Evolutionary conservation across 2,797 vertebrate genomes (phyloP).

Genomic region (Pantherophis alleghaniensis): DNA sequence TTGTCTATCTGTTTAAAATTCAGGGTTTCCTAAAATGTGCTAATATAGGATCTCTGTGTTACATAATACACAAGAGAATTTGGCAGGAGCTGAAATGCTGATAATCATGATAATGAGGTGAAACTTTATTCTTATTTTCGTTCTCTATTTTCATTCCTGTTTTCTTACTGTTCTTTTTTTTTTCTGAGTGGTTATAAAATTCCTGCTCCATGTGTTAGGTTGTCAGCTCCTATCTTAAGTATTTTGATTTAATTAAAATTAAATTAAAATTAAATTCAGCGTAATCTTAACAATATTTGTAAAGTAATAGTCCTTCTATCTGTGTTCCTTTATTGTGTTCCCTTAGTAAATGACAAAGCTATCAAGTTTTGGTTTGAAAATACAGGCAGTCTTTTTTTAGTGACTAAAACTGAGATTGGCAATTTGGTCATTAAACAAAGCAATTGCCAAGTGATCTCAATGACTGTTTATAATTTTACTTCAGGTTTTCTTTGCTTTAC

Average conservation of each 20-base stretch:
- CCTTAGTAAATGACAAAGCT: background rate
- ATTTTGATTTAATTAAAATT: background rate
- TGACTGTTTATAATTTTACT: background rate
- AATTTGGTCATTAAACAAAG: background rate
- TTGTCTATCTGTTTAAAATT: background rate
- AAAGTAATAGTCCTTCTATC: background rate
- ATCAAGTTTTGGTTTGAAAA: background rate
- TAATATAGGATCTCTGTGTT: background rate
- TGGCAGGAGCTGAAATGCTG: background rate
- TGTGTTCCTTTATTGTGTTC: background rate
- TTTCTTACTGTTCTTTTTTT: background rate
- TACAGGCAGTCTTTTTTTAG: background rate
- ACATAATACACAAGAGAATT: background rate
- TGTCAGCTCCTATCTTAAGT: background rate
- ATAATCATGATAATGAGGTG: background rate
- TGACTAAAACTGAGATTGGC: background rate
- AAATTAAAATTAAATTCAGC: too few relatives aligned
- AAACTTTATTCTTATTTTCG: background rate
- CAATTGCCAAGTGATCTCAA: background rate
- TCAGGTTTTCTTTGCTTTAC: background rate
- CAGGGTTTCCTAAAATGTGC: background rate
- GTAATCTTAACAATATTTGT: background rate
- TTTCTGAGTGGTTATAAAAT: background rate
- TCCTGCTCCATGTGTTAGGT: background rate
- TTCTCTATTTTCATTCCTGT: background rate